Evolutionary conservation across 2,797 vertebrate species (phyloP).

Genomic region (Zalophus californianus): DNA sequence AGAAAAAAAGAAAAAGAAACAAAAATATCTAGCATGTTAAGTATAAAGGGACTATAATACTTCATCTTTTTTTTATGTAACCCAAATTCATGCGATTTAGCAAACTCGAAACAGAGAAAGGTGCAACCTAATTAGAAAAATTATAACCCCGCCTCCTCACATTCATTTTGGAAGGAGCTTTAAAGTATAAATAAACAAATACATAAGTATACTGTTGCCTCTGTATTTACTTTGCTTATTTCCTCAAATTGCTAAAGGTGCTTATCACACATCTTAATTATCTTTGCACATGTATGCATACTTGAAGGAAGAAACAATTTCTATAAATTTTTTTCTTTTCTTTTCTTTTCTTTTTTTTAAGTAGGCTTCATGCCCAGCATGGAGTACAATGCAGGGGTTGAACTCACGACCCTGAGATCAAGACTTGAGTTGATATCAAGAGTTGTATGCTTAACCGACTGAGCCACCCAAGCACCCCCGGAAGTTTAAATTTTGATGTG

Average conservation of each 20-base stretch:
- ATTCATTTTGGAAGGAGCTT: neutral
- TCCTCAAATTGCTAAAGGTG: slow-evolving; percentile 9
- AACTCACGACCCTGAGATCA: neutral
- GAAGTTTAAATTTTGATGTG: neutral
- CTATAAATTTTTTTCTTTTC: neutral
- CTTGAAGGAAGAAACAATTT: neutral
- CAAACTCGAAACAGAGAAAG: slow-evolving; percentile 1
- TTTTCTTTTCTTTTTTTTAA: neutral
- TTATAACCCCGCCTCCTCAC: neutral
- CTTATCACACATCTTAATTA: neutral
- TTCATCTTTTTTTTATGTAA: neutral
- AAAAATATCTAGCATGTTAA: neutral
- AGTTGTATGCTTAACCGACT: neutral
- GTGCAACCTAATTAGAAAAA: slow-evolving; percentile 39
- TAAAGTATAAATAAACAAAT: slow-evolving; percentile 16
- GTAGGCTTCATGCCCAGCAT: neutral
- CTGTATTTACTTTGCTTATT: slow-evolving; percentile 34
- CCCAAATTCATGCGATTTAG: neutral
- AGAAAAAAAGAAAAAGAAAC: neutral
- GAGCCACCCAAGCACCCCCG: neutral
- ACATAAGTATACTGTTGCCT: neutral
- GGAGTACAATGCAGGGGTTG: neutral
- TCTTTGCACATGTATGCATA: neutral
- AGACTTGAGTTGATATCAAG: neutral
- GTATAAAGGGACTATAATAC: neutral